Base-by-base conservation (phyloP, 2,113 vertebrate species). In the Semnornis frantzii region DNA sequence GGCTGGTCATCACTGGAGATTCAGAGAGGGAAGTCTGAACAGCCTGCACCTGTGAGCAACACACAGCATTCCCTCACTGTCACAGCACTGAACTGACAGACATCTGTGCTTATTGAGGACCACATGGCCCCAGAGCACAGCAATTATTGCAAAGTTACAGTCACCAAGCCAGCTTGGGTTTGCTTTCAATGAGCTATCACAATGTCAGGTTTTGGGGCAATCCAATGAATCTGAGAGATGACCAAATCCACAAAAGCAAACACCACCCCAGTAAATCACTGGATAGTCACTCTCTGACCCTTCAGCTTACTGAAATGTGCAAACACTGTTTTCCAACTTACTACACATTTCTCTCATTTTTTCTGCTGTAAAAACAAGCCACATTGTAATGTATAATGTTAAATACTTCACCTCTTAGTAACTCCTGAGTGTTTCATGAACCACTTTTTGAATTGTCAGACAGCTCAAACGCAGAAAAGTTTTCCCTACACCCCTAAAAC, bases 1-100 rank as follows among this genome's bases (percentile, higher is more conserved):
- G 99, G 98, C 98, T 98, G 98, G 98, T 98, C 98, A 99, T 99
- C 98, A 98, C 98, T 97, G 98, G 98, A 98, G 98, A 97, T 97
- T 98, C 98, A 97, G 98, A 97, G 52, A 98, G 94, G 92, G 97
- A 98, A 84, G 97, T 97, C 96, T 98, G 98, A 88, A 96, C 94
- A 94, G 96, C 96, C 12, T 97, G 97, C 92, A 98, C 98, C 98
- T 98, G 91, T 21, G 46, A 87, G 96, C 57, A 94, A 89, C 2
- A 19, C 57, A 62, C 12, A 93, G 50, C 68, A 74, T 81, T 34
- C 70, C 72, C 73, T 57, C 44, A 88, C 50, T 68, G 19, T 44
- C 74, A 69, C 31, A 65, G 27, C 27, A 89, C 15, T 28, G 10
- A 79, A 62, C 10, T 79, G 50, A 3, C 72, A 89, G 79, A 87